phyloP scores from a whole-genome alignment of 1,140 invertebrate genomes.

The Platorchestia sp. region DNA sequence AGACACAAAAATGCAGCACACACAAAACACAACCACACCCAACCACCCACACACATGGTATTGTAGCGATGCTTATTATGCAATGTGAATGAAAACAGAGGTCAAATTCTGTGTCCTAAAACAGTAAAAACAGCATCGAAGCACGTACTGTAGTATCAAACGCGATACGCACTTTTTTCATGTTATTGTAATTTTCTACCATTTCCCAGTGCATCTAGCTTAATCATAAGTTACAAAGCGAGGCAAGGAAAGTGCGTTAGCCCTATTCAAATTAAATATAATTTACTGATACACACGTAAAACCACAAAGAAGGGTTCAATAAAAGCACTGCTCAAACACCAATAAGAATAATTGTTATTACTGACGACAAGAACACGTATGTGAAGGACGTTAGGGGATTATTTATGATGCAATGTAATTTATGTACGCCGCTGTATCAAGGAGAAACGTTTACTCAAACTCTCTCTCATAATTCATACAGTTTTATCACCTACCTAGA shows the following conservation, averaged over 20 bases:
- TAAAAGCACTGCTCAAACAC: background rate
- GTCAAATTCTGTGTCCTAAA: background rate
- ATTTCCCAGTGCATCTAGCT: background rate
- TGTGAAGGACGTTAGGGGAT: background rate
- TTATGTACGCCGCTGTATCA: background rate
- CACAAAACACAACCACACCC: constrained; percentile 14
- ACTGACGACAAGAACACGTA: background rate
- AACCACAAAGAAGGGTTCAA: background rate
- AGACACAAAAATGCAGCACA: constrained; percentile 70
- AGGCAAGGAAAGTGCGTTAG: background rate
- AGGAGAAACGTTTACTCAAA: background rate
- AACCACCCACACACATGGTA: background rate
- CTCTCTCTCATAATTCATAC: background rate
- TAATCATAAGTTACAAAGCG: background rate
- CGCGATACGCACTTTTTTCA: background rate
- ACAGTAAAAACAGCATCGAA: background rate
- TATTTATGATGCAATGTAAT: background rate
- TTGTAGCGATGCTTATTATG: background rate
- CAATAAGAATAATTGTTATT: background rate
- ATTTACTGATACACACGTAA: background rate
- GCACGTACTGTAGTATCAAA: background rate
- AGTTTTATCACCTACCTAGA: background rate
- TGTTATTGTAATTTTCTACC: background rate
- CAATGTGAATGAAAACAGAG: background rate
- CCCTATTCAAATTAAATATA: background rate